Evolutionary conservation across 2,113 vertebrate species (phyloP), one percentile per base, ranked within the genome.

Genomic region (Cynopterus brachyotis): DNA sequence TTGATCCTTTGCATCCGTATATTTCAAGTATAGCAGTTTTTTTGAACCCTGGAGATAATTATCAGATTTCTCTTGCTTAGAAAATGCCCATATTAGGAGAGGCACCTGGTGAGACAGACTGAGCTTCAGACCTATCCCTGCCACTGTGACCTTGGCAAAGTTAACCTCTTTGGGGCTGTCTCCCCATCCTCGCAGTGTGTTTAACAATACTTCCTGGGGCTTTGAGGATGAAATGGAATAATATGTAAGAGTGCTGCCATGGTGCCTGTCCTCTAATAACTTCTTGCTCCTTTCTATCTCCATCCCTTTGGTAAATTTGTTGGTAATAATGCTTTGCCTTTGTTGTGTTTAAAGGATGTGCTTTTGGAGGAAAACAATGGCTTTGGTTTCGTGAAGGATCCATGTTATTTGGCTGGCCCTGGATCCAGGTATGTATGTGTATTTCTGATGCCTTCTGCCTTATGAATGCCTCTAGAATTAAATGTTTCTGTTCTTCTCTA

Each of bases 291-390:
- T 93, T 64, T 53, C 40, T 76, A 2, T 50, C 42, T 42, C 30
- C 30, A 69, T 42, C 22, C n/a, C 10, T 10, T 64, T 47, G 10
- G 84, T 69, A 30, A 88, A 60, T 76, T 72, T 67, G 47, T 80
- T 2, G 0, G 67, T 95, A 95, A 62, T 97, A 87, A 96, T 0
- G 0, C 32, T 89, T 45, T 66, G 12, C 17, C 40, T 79, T 96
- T 94, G 94, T 96, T 97, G 32, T 95, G 1, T 98, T 97, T 98
- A 64, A 97, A 99, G 99, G 99, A 99, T 94, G 95, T 98, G 82
- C 89, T 98, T 92, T 94, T 98, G 47, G 98, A 93, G 73, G 98
- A 99, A 20, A 94, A 96, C 62, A 72, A 11, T 69, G 95, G 98
- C 86, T 98, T 99, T n/a, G 94, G 94, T 28, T 94, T 98, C 76